A percentile compares a stretch with the other conserved stretches of the same genome.
phyloP scores from a whole-genome alignment of 2,113 vertebrate genomes.

The Sminthopsis crassicaudata region DNA sequence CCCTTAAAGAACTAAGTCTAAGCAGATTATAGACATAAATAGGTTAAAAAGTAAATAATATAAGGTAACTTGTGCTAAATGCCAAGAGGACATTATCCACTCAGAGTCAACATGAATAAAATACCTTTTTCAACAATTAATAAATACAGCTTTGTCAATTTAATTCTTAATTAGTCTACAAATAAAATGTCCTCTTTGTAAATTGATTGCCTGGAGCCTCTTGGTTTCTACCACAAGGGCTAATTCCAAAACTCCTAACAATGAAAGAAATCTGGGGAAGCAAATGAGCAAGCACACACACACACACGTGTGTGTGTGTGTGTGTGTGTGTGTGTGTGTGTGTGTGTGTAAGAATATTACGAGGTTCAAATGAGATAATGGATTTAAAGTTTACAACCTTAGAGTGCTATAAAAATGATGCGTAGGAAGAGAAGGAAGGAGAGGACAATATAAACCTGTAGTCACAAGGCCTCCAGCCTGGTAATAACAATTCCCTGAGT shows the following conservation, averaged over 20 bases:
- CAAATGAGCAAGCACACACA: not conserved
- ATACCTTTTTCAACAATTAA: not conserved
- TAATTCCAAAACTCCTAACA: not conserved
- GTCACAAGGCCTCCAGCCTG: not conserved
- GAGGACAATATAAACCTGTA: not conserved
- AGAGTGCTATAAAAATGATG: not conserved
- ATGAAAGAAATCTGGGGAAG: not conserved
- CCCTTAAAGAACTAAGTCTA: not conserved
- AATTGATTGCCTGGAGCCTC: not conserved
- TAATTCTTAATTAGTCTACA: not conserved
- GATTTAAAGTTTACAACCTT: not conserved
- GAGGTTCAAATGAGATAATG: not conserved
- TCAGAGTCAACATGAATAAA: not conserved
- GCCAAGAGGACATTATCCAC: not conserved
- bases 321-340: too few relatives aligned
- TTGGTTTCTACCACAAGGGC: not conserved
- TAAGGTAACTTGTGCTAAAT: not conserved
- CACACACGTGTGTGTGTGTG: not conserved
- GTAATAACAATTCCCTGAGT: not conserved
- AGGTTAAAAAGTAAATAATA: not conserved
- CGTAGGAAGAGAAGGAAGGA: not conserved
- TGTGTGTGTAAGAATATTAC: not conserved
- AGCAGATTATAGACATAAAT: not conserved
- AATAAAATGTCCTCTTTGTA: not conserved
- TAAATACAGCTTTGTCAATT: not conserved